Base-by-base conservation (phyloP, 2,888 invertebrate genomes). In the Dicranocentrus wangi region DNA sequence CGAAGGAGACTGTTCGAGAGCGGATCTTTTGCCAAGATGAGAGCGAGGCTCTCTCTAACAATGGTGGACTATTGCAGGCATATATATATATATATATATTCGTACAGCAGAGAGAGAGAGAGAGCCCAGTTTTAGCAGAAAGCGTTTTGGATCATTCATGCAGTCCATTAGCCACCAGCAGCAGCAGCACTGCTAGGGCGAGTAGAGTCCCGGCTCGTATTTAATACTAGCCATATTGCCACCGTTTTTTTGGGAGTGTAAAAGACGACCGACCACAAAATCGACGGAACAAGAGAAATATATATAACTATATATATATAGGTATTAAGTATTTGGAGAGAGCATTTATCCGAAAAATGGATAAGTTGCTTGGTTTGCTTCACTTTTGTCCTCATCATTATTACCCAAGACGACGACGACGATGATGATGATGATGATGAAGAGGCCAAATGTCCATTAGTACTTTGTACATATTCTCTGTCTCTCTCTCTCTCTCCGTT, bases 361-460 rank as follows among this genome's bases (percentile, higher is more conserved):
- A 55, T 55, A 55, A 55, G 55, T 55, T 55, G 25, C 55, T 55
- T n/a, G 51, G n/a, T 19, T 51, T 19, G 13, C 25, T 55, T 55
- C 55, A 55, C 55, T 58, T 58, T 21, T 58, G 25, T 69, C 69
- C 55, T 69, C 58, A 19, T 47, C 69, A 55, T 69, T 68, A 68
- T 66, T 68, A 53, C 53, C 47, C 63, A 19, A 39, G 19, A 43
- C n/a, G 25, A 66, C 21, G 13, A 21, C 13, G 15, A 53, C 7
- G 28, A 65, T 63, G 53, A 70, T 78, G 72, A 68, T 72, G 65
- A 66, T 23, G 65, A 65, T 69, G 60, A 73, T 53, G 66, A 69
- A 69, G 68, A 73, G 80, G 80, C 73, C 73, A 80, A 80, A 80
- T 80, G 80, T 73, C 80, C 80, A 80, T 80, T 80, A 80, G 73